Base-by-base conservation (phyloP, 2,113 vertebrate genomes). In the Formicarius rufipectus region DNA sequence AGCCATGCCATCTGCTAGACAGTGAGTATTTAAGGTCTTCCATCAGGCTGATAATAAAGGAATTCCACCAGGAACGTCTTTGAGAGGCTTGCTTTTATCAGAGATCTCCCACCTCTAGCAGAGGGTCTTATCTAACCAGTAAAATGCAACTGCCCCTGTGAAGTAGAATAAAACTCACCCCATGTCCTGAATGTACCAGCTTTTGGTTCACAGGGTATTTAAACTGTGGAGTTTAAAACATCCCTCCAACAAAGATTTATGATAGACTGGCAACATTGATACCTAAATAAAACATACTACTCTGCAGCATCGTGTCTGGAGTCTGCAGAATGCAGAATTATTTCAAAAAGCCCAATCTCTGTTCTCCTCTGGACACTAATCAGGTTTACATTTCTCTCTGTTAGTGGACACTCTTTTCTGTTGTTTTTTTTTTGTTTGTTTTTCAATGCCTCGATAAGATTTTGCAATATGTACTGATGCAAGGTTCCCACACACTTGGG, bases 321-420 rank as follows among this genome's bases (percentile, higher is more conserved):
- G 49, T 42, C 45, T 13, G 2, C 49, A 89, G 78, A 93, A 89
- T 82, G 37, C 40, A 75, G 56, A 87, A 59, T 37, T 39, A 91
- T 27, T 79, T 84, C 58, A 85, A 87, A 90, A 56, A 89, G 31
- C 17, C 0, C 0, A 55, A 63, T 68, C 60, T 52, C 5, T 40
- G 13, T 81, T 90, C 37, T 78, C 39, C 64, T 84, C 49, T 55
- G 71, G 35, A 56, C 58, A 35, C 33, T 74, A 60, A 75, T 21
- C 35, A 82, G 47, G 15, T 92, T 96, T 90, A 50, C 30, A 24
- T 89, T 89, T 78, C 35, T 73, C 24, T 37, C 21, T 95, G 24
- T 59, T 86, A 71, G 14, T 24, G 15, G 25, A 16, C 56, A 35
- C 31, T 37, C 20, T 71, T 69, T 76, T 58, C 31, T 78, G n/a